Conservation (phyloP, 1,140 invertebrate species). For the Delia radicum region DNA sequence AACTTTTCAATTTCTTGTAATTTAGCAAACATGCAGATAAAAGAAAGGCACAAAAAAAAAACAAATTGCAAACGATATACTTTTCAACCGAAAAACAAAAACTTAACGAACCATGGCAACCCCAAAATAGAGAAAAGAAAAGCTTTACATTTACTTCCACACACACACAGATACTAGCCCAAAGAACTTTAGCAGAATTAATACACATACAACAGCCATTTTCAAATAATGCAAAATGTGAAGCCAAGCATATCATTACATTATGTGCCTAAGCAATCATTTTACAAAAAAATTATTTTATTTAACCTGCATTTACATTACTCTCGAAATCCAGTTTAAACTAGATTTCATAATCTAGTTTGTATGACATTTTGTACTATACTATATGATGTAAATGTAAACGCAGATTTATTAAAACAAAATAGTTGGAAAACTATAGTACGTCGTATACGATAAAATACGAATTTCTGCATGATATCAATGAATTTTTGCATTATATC, state of each 20-base stretch:
- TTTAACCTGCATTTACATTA: too few species aligned
- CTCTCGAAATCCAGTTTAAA: too few species aligned
- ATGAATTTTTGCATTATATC: too few species aligned
- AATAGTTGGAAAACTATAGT: too few species aligned
- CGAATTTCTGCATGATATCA: too few species aligned
- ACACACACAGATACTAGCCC: not conserved
- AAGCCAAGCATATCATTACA: slow-evolving; percentile 15
- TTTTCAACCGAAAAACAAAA: not conserved
- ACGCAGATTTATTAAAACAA: too few species aligned
- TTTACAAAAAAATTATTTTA: not conserved
- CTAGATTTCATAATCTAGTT: too few species aligned
- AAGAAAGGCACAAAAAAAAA: not conserved
- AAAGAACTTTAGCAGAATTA: too few species aligned
- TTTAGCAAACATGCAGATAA: not conserved
- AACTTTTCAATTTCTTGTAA: slow-evolving; percentile 4
- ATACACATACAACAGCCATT: too few species aligned
- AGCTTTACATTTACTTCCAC: not conserved
- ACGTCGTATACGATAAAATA: too few species aligned
- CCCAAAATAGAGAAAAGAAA: not conserved
- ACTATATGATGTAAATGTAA: too few species aligned
- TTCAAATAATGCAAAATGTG: slow-evolving; percentile 2
- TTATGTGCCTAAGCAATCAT: slow-evolving; percentile 25
- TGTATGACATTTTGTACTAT: too few species aligned
- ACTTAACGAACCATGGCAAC: not conserved
- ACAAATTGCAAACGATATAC: not conserved